Conservation (phyloP, 2,113 vertebrate genomes). For the Tangachromis dhanisi region DNA sequence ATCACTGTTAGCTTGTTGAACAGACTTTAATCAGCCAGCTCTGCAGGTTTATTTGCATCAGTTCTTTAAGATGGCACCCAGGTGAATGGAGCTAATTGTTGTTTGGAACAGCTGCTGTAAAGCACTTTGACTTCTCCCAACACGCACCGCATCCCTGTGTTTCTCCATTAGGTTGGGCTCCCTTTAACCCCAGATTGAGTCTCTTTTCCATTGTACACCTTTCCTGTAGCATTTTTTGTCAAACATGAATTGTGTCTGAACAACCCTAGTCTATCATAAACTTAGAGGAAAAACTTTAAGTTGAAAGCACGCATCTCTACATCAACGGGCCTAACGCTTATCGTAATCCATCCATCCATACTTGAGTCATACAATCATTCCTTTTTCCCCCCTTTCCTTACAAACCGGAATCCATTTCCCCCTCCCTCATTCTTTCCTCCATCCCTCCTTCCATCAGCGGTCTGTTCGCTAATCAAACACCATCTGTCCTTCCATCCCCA, state of each 20-base stretch:
- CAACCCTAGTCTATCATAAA: not conserved
- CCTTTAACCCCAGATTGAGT: not conserved
- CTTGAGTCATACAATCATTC: not conserved
- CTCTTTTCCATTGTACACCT: not conserved
- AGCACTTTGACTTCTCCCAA: not conserved
- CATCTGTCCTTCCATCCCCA: constrained; percentile 99
- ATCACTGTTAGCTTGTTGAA: constrained; percentile 27
- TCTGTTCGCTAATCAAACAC: constrained; percentile 99
- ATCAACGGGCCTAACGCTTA: not conserved
- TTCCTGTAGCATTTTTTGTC: not conserved
- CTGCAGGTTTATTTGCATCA: constrained; percentile 51
- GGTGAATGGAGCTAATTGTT: constrained; percentile 52
- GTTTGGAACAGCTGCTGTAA: constrained; percentile 33
- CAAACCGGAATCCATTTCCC: constrained; percentile 3
- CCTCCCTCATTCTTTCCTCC: constrained; percentile 27
- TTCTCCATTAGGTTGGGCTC: not conserved
- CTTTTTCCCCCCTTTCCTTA: not conserved
- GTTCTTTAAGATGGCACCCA: constrained; percentile 60
- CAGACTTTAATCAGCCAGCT: constrained; percentile 61
- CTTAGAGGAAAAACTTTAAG: not conserved
- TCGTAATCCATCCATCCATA: not conserved
- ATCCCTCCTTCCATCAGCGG: constrained; percentile 60
- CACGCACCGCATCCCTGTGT: not conserved
- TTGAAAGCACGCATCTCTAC: not conserved
- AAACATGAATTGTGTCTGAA: not conserved